Evolutionary conservation across 2,888 invertebrate genomes (phyloP).

Genomic region (Formica aserva): DNA sequence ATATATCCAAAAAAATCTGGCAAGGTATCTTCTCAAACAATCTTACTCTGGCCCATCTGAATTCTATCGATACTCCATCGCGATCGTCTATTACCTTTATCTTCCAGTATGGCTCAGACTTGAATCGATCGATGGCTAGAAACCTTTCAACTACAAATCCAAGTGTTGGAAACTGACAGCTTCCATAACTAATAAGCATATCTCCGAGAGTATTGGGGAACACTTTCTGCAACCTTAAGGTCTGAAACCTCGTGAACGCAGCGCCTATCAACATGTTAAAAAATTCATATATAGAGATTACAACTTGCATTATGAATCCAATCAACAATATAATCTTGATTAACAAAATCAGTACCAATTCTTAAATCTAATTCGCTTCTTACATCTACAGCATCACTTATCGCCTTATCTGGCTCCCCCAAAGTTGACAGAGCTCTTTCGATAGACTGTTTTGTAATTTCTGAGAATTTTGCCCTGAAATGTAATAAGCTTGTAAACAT

Average conservation of each 20-base stretch:
- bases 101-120: constrained; percentile 98
- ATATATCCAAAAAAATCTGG: constrained; percentile 93
- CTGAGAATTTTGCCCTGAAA: constrained; percentile 96
- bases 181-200: constrained; percentile 98
- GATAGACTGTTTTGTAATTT: constrained; percentile 96
- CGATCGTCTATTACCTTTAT: constrained; percentile 94
- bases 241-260: constrained; percentile 99
- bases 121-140: constrained; percentile 95
- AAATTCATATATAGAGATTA: background rate
- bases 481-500: background rate
- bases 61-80: constrained; percentile 93
- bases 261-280: constrained; percentile 89
- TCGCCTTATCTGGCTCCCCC: constrained; percentile 91
- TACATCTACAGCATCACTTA: constrained; percentile 97
- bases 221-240: constrained; percentile 93
- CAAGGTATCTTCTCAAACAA: constrained; percentile 95
- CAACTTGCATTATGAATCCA: background rate
- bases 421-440: constrained; percentile 93
- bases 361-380: constrained; percentile 96
- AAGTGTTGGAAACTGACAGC: constrained; percentile 99
- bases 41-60: constrained; percentile 94
- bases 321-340: background rate
- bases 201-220: constrained; percentile 92
- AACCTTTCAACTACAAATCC: constrained; percentile 99
- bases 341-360: constrained; percentile 89